Percentiles rank a stretch among this genome's conserved stretches.
These are phyloP conservation scores for Euthynnus affinis DNA, from an alignment of 2,797 vertebrate species.

Conservation along the genomic window DNA sequence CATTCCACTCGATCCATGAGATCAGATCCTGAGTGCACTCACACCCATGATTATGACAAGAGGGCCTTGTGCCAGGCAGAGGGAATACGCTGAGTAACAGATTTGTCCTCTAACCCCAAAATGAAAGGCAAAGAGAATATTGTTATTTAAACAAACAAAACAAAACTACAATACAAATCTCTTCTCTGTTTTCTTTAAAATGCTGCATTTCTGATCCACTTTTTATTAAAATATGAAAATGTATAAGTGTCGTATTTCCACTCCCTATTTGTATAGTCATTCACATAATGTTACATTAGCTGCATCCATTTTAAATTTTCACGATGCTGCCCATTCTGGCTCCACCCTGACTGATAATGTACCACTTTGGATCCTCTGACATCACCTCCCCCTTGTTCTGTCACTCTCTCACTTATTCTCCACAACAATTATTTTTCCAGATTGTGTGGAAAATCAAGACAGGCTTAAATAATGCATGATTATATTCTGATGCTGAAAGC, in stretches of 20 bases:
- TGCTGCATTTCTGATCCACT: neutral
- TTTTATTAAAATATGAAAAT: neutral
- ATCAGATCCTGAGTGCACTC: slow-evolving; percentile 54
- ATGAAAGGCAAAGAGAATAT: slow-evolving; percentile 15
- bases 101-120: slow-evolving; percentile 25
- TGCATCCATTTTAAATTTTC: neutral
- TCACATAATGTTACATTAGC: neutral
- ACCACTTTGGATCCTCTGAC: neutral
- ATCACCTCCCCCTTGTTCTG: neutral
- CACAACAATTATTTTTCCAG: neutral
- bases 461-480: neutral
- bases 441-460: neutral
- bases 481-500: neutral
- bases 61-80: slow-evolving; percentile 17
- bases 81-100: slow-evolving; percentile 45
- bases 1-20: slow-evolving; percentile 45
- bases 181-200: neutral
- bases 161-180: neutral
- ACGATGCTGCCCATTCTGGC: neutral
- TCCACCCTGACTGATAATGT: neutral
- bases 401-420: neutral
- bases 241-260: neutral
- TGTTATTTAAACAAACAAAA: slow-evolving; percentile 9
- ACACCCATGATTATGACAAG: slow-evolving; percentile 47
- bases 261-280: neutral